Base-by-base conservation (phyloP, 2,113 vertebrate species). In the Bos indicus region DNA sequence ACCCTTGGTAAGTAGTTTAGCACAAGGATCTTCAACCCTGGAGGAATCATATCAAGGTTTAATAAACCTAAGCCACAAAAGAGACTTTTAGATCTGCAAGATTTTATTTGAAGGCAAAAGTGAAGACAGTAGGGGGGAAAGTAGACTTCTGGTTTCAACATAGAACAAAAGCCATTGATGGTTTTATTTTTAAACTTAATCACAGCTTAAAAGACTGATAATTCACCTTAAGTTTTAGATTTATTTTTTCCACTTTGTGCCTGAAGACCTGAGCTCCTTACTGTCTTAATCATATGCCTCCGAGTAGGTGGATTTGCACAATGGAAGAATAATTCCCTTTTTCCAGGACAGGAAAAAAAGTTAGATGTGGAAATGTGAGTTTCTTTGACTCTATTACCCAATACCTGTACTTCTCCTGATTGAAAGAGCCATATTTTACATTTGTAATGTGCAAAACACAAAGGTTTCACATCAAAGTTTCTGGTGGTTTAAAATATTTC, bases 161-260 rank as follows among this genome's bases (percentile, higher is more conserved):
- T 51, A 93, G 52, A 64, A 92, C 52, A 97, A 97, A 98, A 94
- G 10, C 43, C 51, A 97, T 62, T 26, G 97, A 46, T 25, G 12
- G 97, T 90, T 46, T 95, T 97, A 93, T 94, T 64, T 97, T 95
- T 95, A 93, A 98, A 97, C 40, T 92, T 98, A 95, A 96, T 97
- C 28, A 97, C 97, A 98, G 57, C 0, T 91, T 95, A 56, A 98
- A 88, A 51, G 88, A 95, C 7, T 46, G 15, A 60, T 91, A 96
- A 92, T 90, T 98, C 80, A 97, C 26, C 60, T 91, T 64, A 36
- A 43, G 4, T 67, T 81, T 88, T 83, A 91, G 40, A 74, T 4
- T 94, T 93, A 95, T 28, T 57, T 82, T 5, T 88, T 81, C 87
- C 86, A 92, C 54, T 90, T 46, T 67, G 5, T 93, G 64, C 81